These are phyloP conservation scores for Cepaea nemoralis DNA, from an alignment of 1,140 invertebrate species.

Conservation along the genomic window DNA sequence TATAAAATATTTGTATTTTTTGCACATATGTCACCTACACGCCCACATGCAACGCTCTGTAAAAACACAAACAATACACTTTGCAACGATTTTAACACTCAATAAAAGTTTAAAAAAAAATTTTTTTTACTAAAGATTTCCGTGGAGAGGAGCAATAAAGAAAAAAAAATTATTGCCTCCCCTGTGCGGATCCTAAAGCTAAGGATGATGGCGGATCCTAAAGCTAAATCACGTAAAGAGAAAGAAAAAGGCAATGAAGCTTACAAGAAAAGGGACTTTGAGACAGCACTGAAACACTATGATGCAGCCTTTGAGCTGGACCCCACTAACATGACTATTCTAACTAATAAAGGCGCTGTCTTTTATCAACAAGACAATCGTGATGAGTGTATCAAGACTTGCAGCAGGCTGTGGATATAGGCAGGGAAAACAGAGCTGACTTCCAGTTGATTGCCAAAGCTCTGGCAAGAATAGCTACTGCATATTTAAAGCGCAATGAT, in stretches of 20 bases:
- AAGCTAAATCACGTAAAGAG: no score
- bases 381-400: slow-evolving; percentile 91
- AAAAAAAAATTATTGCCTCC: no score
- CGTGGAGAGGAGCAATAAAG: no score
- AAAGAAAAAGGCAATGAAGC: slow-evolving; percentile 93
- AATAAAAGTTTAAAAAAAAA: no score
- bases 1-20: no score
- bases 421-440: slow-evolving; percentile 95
- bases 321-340: slow-evolving; percentile 92
- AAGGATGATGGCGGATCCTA: no score
- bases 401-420: slow-evolving; percentile 95
- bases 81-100: no score
- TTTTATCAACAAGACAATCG: slow-evolving; percentile 96
- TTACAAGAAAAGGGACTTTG: slow-evolving; percentile 97
- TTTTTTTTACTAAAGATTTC: no score
- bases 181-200: no score
- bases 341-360: slow-evolving; percentile 95
- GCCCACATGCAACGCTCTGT: no score
- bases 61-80: no score
- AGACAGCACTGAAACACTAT: slow-evolving; percentile 88
- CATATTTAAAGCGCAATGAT: slow-evolving; percentile 78
- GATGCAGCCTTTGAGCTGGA: slow-evolving; percentile 90
- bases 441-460: slow-evolving; percentile 92
- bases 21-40: no score
- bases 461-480: slow-evolving; percentile 74